Base-by-base conservation (phyloP, 2,113 vertebrate genomes). In the Bostrychus sinensis region DNA sequence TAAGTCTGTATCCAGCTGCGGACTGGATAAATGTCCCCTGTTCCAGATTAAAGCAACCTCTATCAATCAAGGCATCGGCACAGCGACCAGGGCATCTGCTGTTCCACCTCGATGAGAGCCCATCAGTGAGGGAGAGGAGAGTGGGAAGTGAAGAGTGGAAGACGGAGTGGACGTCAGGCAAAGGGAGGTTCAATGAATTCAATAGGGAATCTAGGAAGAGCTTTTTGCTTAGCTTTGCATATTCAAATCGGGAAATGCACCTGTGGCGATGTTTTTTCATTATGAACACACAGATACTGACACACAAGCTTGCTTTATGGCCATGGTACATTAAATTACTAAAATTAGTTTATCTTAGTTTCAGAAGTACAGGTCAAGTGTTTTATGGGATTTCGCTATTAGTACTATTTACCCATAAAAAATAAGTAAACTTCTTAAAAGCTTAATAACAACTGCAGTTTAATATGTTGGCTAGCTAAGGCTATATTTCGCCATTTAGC, bases 201-300 rank as follows among this genome's bases (percentile, higher is more conserved):
- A 66, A 30, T 6, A 5, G 42, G 13, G 22, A 48, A 23, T 48
- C 22, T 48, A 26, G 25, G 36, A 34, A 57, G 42, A 20, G 56
- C 20, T 12, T 11, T 88, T 75, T 80, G 54, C 53, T 26, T 48
- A 74, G 73, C 60, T 87, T 81, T 82, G 63, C 42, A 70, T 86
- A 86, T 80, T 77, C 62, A 83, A 75, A 84, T 74, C 8, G 32
- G 77, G 43, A 68, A 66, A 58, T 7, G 32, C 8, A 16, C 37
- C 51, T 11, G 50, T 50, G 46, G 56, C 50, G 50, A 61, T 67
- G 26, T 28, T 28, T 30, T 25, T 51, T 28, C 8, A 23, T 26
- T 7, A 30, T 4, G 7, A 30, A 14, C 48, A 51, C 12, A 48
- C 25, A 22, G 7, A 17, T 46, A 20, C 43, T 12, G 20, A 46